These are phyloP conservation scores for Galeopsomyia nigrocyanea DNA, from an alignment of 2,888 invertebrate genomes.

Conservation along the genomic window DNA sequence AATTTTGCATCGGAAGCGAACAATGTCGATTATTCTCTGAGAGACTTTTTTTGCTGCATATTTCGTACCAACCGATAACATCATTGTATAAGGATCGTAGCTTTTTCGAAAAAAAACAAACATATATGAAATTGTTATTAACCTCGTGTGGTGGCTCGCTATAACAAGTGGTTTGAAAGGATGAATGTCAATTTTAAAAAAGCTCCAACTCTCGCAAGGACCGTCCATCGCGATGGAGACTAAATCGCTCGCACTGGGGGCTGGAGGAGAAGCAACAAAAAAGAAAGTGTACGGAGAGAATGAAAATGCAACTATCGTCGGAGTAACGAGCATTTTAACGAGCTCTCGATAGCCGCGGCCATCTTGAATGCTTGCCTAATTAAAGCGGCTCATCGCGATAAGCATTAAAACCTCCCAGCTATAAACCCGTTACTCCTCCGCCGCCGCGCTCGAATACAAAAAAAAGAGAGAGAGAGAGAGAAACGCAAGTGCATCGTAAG, in stretches of 20 bases:
- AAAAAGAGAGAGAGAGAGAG: background rate
- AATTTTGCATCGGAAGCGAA: too few relatives aligned
- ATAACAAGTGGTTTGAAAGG: too few relatives aligned
- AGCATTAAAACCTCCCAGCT: slow-evolving; percentile 1
- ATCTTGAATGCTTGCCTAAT: slow-evolving; percentile 11
- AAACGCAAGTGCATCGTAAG: background rate
- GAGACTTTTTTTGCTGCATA: too few relatives aligned
- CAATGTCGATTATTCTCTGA: too few relatives aligned
- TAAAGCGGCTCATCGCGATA: slow-evolving; percentile 6
- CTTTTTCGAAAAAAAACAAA: too few relatives aligned
- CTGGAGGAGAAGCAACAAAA: background rate
- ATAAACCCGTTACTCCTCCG: slow-evolving; percentile 6
- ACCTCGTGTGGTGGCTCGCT: too few relatives aligned
- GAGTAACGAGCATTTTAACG: slow-evolving; percentile 15
- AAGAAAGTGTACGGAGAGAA: too few relatives aligned
- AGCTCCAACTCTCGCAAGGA: too few relatives aligned
- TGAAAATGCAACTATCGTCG: background rate
- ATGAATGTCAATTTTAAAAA: too few relatives aligned
- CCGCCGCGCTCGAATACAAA: background rate
- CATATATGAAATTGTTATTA: too few relatives aligned
- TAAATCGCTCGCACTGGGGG: background rate
- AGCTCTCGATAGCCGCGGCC: background rate
- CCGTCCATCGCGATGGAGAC: background rate
- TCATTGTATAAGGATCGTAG: too few relatives aligned
- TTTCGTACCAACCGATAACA: too few relatives aligned